These are phyloP conservation scores for Botrylloides violaceus DNA, from an alignment of 23 tunicate species.

Conservation along the genomic window DNA sequence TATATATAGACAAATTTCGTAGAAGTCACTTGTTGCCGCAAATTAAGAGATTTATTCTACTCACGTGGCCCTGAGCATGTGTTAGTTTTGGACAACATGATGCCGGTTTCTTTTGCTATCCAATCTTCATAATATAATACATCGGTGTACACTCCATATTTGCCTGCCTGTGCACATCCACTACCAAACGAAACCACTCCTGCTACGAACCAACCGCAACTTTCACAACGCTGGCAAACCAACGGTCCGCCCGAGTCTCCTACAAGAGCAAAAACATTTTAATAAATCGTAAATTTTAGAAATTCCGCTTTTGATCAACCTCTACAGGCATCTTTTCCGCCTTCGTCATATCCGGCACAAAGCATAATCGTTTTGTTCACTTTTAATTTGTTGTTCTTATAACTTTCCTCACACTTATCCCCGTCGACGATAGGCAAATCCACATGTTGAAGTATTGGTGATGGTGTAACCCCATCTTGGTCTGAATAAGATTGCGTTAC, in stretches of 20 bases:
- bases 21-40: neutral
- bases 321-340: conserved; percentile 91
- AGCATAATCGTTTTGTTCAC: conserved; percentile 17
- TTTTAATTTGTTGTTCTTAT: neutral
- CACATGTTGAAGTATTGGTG: conserved; percentile 34
- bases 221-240: conserved; percentile 57
- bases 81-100: neutral
- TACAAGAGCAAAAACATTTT: neutral
- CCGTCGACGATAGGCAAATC: conserved; percentile 41
- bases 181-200: conserved; percentile 56
- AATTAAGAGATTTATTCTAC: neutral
- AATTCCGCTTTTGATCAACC: conserved; percentile 14
- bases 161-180: conserved; percentile 61
- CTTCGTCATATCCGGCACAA: conserved; percentile 75
- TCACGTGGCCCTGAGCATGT: conserved; percentile 36
- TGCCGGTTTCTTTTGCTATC: conserved; percentile 22
- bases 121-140: conserved; percentile 50
- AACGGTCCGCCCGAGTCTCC: conserved; percentile 90
- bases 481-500: neutral
- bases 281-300: neutral
- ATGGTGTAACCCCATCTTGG: conserved; percentile 8
- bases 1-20: neutral
- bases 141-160: conserved; percentile 63
- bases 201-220: conserved; percentile 52
- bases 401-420: conserved; percentile 25